Evolutionary conservation across 2,888 invertebrate species (phyloP).

Genomic region (Ctena decussata): DNA sequence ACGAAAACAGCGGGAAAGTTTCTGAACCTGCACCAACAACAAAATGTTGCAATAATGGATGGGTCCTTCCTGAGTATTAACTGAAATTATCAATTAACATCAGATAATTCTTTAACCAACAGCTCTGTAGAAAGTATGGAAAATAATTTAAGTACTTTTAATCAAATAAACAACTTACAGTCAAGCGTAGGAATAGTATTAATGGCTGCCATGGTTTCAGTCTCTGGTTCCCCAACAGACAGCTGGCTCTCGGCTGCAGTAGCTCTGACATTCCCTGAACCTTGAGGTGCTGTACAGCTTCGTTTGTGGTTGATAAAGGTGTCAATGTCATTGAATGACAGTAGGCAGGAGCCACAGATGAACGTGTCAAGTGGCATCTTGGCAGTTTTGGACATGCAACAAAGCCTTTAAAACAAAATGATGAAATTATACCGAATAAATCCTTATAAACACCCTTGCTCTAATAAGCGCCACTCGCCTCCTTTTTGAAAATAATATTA

Average conservation of each 20-base stretch:
- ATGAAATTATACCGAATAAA: too few species aligned
- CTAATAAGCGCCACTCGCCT: too few species aligned
- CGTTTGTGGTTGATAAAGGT: conserved; percentile 83
- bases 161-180: background rate
- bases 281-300: background rate
- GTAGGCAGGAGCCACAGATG: conserved; percentile 84
- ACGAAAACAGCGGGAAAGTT: too few species aligned
- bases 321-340: conserved; percentile 83
- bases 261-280: background rate
- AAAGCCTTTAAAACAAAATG: background rate
- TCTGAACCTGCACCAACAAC: too few species aligned
- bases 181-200: conserved; percentile 10
- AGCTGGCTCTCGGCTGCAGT: conserved; percentile 4
- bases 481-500: too few species aligned
- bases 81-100: too few species aligned
- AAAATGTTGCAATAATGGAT: too few species aligned
- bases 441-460: too few species aligned
- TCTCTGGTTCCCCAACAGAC: conserved; percentile 32
- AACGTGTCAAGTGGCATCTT: conserved; percentile 83
- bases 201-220: conserved; percentile 27
- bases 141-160: too few species aligned
- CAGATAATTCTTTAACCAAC: too few species aligned
- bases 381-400: background rate
- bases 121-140: too few species aligned
- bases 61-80: too few species aligned